Evolutionary conservation across 1,140 invertebrate species (phyloP), one percentile per base, ranked within the genome.

Genomic region (Neocloeon triangulifer): DNA sequence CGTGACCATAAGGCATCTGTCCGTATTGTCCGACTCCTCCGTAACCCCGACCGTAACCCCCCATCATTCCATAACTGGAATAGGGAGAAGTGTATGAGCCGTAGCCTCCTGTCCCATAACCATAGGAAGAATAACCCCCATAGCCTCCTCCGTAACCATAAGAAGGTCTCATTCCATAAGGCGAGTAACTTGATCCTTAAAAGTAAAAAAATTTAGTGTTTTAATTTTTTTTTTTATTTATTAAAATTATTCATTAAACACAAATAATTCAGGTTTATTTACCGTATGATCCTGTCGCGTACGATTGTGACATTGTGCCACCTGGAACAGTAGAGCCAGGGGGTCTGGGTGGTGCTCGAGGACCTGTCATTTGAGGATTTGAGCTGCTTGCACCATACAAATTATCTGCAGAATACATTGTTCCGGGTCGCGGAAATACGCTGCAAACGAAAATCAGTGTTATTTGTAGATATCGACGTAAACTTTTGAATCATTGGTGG

Each of bases 1-100:
- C 40, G 12, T 34, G 19, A 36, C 56, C 54, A 41, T 53, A 59
- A 42, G 56, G 45, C 36, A 57, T 54, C 43, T 47, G 51, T 23
- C 50, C 46, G 14, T 47, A 53, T 37, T 52, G 47, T 14, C 32
- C 47, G 34, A 41, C 53, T 9, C 33, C 39, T 26, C 34, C 37
- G 33, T 37, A 33, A 25, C 46, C 47, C 41, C 39, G 39, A 44
- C 47, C 41, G 45, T 50, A 44, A 27, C 37, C 30, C 30, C 37
- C 38, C 25, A 37, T 42, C 12, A 23, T 32, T 30, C 45, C 43
- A 37, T 47, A 47, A 13, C 43, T 38, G 33, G n/a, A n/a, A n/a
- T n/a, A n/a, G n/a, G n/a, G n/a, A n/a, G n/a, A n/a, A n/a, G 40
- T 37, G 36, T 49, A 47, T 39, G 48, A 46, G 3, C 47, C 45